phyloP scores from a whole-genome alignment of 2,888 invertebrate genomes.

The Pyrochroa serraticornis region DNA sequence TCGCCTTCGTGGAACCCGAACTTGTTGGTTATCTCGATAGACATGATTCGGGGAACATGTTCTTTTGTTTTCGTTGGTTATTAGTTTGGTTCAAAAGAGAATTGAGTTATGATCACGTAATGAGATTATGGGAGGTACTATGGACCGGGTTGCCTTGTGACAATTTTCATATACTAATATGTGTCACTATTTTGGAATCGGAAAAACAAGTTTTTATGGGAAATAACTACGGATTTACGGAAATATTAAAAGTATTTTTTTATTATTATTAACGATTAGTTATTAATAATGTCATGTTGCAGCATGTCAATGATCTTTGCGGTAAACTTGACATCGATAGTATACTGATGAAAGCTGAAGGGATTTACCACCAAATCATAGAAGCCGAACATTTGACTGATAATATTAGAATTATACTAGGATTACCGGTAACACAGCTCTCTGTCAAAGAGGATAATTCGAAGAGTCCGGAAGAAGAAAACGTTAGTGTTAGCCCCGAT shows the following conservation, averaged over 20 bases:
- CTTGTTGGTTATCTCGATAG: constrained; percentile 84
- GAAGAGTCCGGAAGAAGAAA: constrained; percentile 13
- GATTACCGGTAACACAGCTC: constrained; percentile 57
- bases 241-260: constrained; percentile 82
- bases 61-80: constrained; percentile 98
- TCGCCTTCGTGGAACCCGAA: constrained; percentile 82
- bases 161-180: constrained; percentile 94
- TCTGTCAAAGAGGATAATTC: constrained; percentile 15
- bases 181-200: constrained; percentile 89
- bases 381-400: constrained; percentile 74
- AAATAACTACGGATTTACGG: constrained; percentile 92
- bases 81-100: constrained; percentile 87
- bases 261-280: constrained; percentile 1
- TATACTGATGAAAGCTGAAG: constrained; percentile 86
- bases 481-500: constrained; percentile 20
- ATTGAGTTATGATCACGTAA: constrained; percentile 83
- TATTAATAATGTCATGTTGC: constrained; percentile 47
- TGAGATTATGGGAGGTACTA: constrained; percentile 93
- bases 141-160: constrained; percentile 95
- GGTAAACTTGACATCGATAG: constrained; percentile 83
- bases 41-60: constrained; percentile 95
- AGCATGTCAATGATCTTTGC: constrained; percentile 96
- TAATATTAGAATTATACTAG: constrained; percentile 74
- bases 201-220: constrained; percentile 89
- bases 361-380: constrained; percentile 87